A percentile compares a stretch with the other conserved stretches of the same genome.
Evolutionary conservation across 1,140 invertebrate species (phyloP).

Genomic region (Aricia agestis): DNA sequence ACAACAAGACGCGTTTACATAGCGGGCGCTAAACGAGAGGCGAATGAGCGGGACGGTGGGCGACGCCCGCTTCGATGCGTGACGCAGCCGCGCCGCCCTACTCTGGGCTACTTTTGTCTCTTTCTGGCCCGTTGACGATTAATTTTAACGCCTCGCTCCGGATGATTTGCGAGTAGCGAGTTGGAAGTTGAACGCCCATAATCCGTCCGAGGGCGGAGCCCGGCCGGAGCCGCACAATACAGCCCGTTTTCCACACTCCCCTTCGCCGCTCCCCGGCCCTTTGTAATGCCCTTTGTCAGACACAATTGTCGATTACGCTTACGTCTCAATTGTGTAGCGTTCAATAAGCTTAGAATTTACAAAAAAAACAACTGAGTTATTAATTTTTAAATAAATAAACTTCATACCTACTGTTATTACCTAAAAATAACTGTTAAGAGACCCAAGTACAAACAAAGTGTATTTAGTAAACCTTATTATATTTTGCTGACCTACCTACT

Average conservation of each 20-base stretch:
- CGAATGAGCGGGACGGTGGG: conserved; percentile 65
- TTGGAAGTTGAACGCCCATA: conserved; percentile 39
- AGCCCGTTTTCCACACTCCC: conserved; percentile 40
- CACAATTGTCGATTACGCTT: conserved; percentile 38
- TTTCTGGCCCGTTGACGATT: conserved; percentile 19
- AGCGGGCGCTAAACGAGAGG: conserved; percentile 68
- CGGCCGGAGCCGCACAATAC: conserved; percentile 26
- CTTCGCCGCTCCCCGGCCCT: conserved; percentile 28
- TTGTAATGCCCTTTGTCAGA: conserved; percentile 36
- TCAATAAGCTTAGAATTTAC: conserved; percentile 13
- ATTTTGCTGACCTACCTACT: no score
- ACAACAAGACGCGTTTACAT: conserved; percentile 74
- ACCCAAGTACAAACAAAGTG: not conserved
- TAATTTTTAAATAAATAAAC: not conserved
- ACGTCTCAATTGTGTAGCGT: conserved; percentile 25
- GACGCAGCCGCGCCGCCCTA: conserved; percentile 42
- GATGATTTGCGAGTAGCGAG: conserved; percentile 18
- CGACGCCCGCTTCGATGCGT: conserved; percentile 34
- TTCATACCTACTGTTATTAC: not conserved
- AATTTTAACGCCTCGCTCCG: conserved; percentile 32
- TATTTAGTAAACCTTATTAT: no score
- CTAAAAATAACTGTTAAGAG: not conserved
- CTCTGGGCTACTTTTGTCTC: conserved; percentile 30
- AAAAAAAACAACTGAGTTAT: not conserved
- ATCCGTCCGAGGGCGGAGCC: conserved; percentile 40